Base-by-base conservation (phyloP, 2,113 vertebrate genomes). In the Catagonus wagneri region DNA sequence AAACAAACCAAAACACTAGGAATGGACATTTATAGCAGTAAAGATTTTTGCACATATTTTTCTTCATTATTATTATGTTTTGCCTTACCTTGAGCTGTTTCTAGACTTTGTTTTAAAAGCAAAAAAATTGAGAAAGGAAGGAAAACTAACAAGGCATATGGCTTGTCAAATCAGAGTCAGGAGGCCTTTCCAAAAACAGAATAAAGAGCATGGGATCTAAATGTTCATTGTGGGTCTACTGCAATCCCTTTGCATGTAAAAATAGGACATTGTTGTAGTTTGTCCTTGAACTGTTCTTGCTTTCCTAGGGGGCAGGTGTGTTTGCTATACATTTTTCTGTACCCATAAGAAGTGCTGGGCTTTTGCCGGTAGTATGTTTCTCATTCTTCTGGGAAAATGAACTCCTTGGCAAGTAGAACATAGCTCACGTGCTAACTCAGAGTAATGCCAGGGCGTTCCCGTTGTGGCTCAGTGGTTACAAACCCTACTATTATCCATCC, bases 21-120 rank as follows among this genome's bases (percentile, higher is more conserved):
- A 56, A 63, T 65, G 74, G 32, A 90, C 44, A 25, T 81, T 87
- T 65, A 72, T 56, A 68, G 20, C 44, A 72, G 14, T 15, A 23
- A 66, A 76, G 17, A 2, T 36, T 23, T 92, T 50, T 60, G 75
- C 44, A 80, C 19, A 32, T 68, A 6, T 36, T 89, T 93, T 76
- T 84, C 27, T 83, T 90, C 20, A 36, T 95, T 93, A 74, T 93
- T 95, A 34, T 25, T 96, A 86, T 61, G 60, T 34, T 83, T 94
- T 78, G 44, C 68, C 32, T 92, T 83, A 80, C 60, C 17, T 93
- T 78, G 83, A 22, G 34, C 32, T 93, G 34, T 74, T 91, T 80
- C 78, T 86, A 60, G 19, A 90, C 52, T 95, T 94, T 93, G 85
- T 96, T 96, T 97, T 88, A 58, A 97, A 96, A 84, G 36, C 61